Conservation (phyloP, 2,888 invertebrate species). For the Exephanes ischioxanthus region DNA sequence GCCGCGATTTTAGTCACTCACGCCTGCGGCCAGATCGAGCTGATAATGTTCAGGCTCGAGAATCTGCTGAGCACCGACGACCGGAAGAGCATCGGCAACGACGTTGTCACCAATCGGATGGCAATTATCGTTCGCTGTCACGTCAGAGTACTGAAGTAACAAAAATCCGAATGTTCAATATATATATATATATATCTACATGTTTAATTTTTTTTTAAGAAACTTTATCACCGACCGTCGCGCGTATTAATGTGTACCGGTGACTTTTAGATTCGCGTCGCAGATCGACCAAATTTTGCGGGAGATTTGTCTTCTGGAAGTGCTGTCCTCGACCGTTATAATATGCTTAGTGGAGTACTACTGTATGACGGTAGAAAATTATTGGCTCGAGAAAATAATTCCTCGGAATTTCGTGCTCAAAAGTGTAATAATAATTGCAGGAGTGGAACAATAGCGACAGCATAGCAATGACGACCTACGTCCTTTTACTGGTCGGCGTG, state of each 20-base stretch:
- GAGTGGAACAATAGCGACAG: slow-evolving; percentile 49
- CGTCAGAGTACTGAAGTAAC: slow-evolving; percentile 73
- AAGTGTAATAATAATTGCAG: slow-evolving; percentile 20
- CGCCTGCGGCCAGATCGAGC: slow-evolving; percentile 69
- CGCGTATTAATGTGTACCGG: neutral
- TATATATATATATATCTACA: no score
- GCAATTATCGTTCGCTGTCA: slow-evolving; percentile 74
- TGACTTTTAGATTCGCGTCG: slow-evolving; percentile 72
- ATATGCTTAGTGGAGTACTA: slow-evolving; percentile 80
- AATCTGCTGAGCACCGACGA: slow-evolving; percentile 61
- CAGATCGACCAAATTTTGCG: slow-evolving; percentile 75
- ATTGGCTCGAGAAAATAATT: neutral
- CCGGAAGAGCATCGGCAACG: neutral
- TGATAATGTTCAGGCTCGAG: slow-evolving; percentile 66
- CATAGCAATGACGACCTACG: slow-evolving; percentile 44
- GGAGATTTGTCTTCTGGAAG: slow-evolving; percentile 77
- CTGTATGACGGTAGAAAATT: slow-evolving; percentile 75
- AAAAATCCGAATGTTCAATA: neutral
- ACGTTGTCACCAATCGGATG: slow-evolving; percentile 49
- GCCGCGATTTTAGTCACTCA: slow-evolving; percentile 71
- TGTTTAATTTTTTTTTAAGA: no score
- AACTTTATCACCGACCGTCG: no score
- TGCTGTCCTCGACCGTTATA: slow-evolving; percentile 77
- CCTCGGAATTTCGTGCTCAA: neutral
- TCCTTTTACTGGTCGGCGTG: slow-evolving; percentile 35